Conservation (phyloP, 2,797 vertebrate genomes). For the Ispidina lecontei region DNA sequence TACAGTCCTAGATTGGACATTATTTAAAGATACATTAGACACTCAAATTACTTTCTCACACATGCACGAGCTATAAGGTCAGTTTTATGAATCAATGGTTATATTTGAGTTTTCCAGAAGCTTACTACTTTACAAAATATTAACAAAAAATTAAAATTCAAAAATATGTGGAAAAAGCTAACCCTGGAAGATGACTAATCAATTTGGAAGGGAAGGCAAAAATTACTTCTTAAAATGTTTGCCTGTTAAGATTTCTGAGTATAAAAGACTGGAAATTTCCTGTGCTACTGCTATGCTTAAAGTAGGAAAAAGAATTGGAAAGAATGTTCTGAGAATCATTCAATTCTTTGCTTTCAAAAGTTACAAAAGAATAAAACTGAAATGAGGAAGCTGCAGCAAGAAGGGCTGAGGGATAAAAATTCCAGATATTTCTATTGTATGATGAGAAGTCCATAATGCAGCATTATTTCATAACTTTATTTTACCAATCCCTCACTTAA, state of each 20-base stretch:
- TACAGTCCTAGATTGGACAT: not conserved
- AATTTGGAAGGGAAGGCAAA: not conserved
- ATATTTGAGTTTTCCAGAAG: not conserved
- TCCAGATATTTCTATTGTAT: not conserved
- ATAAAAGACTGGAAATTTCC: not conserved
- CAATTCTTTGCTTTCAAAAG: not conserved
- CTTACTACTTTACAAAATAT: not conserved
- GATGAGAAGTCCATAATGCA: not conserved
- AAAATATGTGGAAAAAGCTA: not conserved
- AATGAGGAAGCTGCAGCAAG: not conserved
- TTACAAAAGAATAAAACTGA: not conserved
- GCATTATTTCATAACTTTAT: not conserved
- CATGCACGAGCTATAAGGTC: not conserved
- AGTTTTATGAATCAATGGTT: not conserved
- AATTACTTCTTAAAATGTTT: not conserved
- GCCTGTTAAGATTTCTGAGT: not conserved
- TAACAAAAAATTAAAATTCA: not conserved
- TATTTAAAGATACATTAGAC: not conserved
- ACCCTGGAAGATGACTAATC: not conserved
- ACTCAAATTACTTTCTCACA: not conserved
- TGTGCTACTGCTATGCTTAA: not conserved
- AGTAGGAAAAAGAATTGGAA: not conserved
- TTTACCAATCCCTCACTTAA: not conserved
- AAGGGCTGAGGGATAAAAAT: not conserved
- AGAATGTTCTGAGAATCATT: not conserved